Evolutionary conservation across 2,797 vertebrate genomes (phyloP), one percentile per base, ranked within the genome.

Genomic region (Saguinus oedipus): DNA sequence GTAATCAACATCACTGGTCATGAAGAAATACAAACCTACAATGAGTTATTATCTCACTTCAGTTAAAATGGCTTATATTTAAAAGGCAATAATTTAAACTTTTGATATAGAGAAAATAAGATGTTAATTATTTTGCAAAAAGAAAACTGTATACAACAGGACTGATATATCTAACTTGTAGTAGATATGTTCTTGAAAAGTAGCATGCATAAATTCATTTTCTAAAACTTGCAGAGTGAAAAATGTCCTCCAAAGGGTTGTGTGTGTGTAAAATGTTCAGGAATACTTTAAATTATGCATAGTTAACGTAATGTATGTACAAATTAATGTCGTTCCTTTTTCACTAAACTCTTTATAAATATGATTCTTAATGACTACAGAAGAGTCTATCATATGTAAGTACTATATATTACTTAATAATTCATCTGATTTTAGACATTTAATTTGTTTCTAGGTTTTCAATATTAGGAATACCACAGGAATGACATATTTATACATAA

Each of bases 381-480:
- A 88, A 61, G n/a, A 88, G 17, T 50, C 9, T 11, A 64, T 90
- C n/a, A 78, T 72, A 70, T 72, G 42, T 80, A 61, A 14, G 12
- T 7, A 57, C 5, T 14, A 61, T 75, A 75, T 90, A 94, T 90
- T 64, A 92, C 8, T 87, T 84, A 93, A 93, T 76, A 33, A 53
- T 50, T 70, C 50, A 88, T 64, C 74, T 90, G 70, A 80, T 83
- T 95, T 92, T 90, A 1, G 48, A 87, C 50, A 94, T 84, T 94
- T 90, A 90, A 84, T 90, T 76, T 95, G 42, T 84, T 87, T 87
- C 39, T 93, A 2, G 0, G 26, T 39, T 92, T 95, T 84, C 17
- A 93, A 48, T 96, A 75, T 81, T 93, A 74, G 44, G 3, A 94
- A n/a, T 80, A 81, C 93, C 46, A 88, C n/a, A 57, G 39, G 4